These are phyloP conservation scores for Nanorana parkeri DNA, from an alignment of 2,113 vertebrate genomes.

Conservation along the genomic window DNA sequence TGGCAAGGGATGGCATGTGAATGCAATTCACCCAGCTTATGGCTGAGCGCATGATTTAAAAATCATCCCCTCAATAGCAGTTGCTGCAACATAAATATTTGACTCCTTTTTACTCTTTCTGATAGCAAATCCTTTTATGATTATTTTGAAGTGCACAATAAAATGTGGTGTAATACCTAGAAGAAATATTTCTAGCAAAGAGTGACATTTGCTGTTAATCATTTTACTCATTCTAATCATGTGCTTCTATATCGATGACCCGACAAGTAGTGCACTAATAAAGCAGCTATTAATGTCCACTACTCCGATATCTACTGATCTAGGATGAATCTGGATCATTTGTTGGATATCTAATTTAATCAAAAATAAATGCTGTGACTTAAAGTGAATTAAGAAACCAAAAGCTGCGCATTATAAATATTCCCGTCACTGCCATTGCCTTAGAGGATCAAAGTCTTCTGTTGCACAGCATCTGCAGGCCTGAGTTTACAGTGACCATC, in stretches of 20 bases:
- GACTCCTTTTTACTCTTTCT: too few species aligned
- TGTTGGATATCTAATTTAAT: constrained; percentile 26
- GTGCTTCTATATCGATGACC: constrained; percentile 16
- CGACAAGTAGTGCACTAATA: neutral
- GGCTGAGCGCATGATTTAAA: too few species aligned
- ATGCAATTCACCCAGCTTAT: too few species aligned
- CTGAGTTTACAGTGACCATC: neutral
- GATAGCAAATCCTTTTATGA: too few species aligned
- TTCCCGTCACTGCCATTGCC: constrained; percentile 20
- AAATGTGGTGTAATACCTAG: too few species aligned
- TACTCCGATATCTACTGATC: constrained; percentile 30
- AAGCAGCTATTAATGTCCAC: constrained; percentile 24
- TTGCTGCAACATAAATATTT: too few species aligned
- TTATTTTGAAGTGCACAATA: too few species aligned
- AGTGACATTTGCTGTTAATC: neutral
- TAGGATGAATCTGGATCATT: constrained; percentile 21
- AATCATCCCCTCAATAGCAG: too few species aligned
- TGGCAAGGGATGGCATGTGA: too few species aligned
- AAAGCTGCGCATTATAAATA: neutral
- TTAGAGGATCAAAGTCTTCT: constrained; percentile 3
- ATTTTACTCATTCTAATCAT: neutral
- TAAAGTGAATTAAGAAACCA: constrained; percentile 25
- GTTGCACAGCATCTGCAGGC: constrained; percentile 1
- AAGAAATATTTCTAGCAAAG: too few species aligned
- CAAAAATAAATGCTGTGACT: constrained; percentile 34